Evolutionary conservation across 2,113 vertebrate genomes (phyloP).

Genomic region (Sigmodon hispidus): DNA sequence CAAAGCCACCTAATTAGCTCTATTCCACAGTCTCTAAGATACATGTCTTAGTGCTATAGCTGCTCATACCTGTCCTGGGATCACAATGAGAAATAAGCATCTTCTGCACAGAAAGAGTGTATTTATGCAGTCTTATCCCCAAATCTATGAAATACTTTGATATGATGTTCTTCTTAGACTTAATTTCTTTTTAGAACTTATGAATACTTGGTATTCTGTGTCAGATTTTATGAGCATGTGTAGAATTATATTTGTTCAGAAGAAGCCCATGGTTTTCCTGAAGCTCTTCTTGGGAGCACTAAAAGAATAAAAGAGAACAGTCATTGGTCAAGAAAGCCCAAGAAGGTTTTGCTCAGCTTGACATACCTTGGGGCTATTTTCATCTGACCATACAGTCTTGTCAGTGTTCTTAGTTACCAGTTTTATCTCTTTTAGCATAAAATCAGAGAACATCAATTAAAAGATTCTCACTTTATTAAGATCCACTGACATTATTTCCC

Average conservation of each 20-base stretch:
- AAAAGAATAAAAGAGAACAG: neutral
- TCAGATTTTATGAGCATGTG: neutral
- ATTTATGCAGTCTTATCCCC: neutral
- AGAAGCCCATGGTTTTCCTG: neutral
- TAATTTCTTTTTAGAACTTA: neutral
- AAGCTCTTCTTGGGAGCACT: neutral
- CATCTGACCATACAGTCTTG: neutral
- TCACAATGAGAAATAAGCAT: neutral
- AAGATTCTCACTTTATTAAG: conserved; percentile 32
- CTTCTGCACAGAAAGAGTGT: neutral
- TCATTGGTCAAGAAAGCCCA: neutral
- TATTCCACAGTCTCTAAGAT: neutral
- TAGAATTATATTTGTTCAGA: neutral
- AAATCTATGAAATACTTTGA: neutral
- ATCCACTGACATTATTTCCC: conserved; percentile 5
- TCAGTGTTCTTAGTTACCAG: neutral
- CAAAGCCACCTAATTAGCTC: neutral
- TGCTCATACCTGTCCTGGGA: neutral
- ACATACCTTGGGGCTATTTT: neutral
- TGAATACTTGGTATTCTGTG: neutral
- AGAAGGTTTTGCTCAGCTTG: neutral
- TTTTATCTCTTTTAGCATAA: conserved; percentile 35
- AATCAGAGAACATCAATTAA: neutral
- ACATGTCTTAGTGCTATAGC: rapidly evolving
- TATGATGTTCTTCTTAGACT: neutral